Conservation (phyloP, 2,888 invertebrate genomes). For the Leptothorax acervorum region DNA sequence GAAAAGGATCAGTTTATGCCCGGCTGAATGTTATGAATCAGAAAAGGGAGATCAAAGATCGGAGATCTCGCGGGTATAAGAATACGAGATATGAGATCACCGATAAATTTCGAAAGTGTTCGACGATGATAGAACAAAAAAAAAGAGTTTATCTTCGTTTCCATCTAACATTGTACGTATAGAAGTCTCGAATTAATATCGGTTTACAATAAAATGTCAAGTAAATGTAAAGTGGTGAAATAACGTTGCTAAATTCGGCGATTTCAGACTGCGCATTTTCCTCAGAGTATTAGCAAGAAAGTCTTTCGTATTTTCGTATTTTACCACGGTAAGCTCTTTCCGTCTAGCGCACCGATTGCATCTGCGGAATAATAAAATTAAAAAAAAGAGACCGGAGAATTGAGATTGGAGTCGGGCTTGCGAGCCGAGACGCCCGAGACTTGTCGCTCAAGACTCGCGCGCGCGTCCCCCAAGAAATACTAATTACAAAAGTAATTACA, state of each 20-base stretch:
- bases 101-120: background rate
- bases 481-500: slow-evolving; percentile 69
- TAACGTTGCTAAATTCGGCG: background rate
- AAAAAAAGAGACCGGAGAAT: slow-evolving; percentile 11
- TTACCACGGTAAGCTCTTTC: background rate
- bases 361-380: slow-evolving; percentile 12
- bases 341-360: background rate
- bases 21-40: slow-evolving; percentile 23
- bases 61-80: background rate
- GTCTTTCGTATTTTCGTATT: background rate
- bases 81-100: background rate
- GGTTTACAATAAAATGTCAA: background rate
- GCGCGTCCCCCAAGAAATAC: slow-evolving; percentile 54
- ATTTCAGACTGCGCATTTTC: background rate
- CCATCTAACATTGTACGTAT: background rate
- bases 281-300: background rate
- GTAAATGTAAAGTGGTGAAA: background rate
- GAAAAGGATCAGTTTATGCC: slow-evolving; percentile 28
- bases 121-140: background rate
- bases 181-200: background rate
- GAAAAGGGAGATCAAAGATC: slow-evolving; percentile 27
- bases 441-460: slow-evolving; percentile 37
- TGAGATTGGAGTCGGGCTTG: slow-evolving; percentile 19
- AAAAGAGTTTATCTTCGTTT: background rate
- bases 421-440: slow-evolving; percentile 1